A percentile compares a stretch with the other conserved stretches of the same genome.
Evolutionary conservation across 2,888 invertebrate genomes (phyloP).

Genomic region (Tromatobia lineatoria): DNA sequence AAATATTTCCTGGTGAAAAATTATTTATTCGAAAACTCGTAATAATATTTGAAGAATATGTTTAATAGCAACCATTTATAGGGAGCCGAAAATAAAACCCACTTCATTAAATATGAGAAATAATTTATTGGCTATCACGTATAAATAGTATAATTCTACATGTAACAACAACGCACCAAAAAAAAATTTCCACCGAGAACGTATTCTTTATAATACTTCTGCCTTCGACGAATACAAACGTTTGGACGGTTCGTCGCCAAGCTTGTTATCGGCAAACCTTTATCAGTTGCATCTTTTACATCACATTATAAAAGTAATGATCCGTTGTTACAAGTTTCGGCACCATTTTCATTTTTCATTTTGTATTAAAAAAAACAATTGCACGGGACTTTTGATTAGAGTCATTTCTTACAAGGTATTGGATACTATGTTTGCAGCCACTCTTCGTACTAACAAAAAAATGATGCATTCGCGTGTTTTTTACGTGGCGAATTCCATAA

Average conservation of each 20-base stretch:
- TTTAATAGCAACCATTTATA: background rate
- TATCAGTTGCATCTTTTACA: background rate
- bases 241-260: conserved; percentile 13
- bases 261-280: conserved; percentile 16
- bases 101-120: conserved; percentile 58
- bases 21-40: no score
- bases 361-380: conserved; percentile 46
- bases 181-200: conserved; percentile 23
- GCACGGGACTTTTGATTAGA: conserved; percentile 70
- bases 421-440: conserved; percentile 19
- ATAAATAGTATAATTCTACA: conserved; percentile 57
- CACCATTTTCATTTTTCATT: conserved; percentile 58
- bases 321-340: conserved; percentile 63
- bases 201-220: background rate
- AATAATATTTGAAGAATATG: no score
- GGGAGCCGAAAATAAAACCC: conserved; percentile 2
- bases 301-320: conserved; percentile 33
- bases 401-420: conserved; percentile 50
- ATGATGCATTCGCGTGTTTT: background rate
- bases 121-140: conserved; percentile 63
- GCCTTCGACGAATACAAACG: conserved; percentile 2
- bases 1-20: no score
- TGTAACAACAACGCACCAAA: conserved; percentile 60
- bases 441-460: conserved; percentile 24
- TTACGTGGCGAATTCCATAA: conserved; percentile 10